phyloP scores from a whole-genome alignment of 2,113 vertebrate species.

The Lycocorax pyrrhopterus region DNA sequence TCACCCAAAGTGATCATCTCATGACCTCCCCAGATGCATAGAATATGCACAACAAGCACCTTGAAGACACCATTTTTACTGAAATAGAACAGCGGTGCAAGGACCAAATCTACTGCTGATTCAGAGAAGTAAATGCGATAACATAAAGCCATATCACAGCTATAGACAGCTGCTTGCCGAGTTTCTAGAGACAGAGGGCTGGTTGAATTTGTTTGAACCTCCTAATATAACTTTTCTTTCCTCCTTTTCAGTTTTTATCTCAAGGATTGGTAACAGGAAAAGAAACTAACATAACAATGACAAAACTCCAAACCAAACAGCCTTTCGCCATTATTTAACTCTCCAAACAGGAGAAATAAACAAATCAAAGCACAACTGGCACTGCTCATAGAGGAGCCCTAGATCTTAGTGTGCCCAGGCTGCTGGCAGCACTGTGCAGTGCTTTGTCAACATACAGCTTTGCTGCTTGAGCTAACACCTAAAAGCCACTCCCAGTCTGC shows the following conservation, averaged over 20 bases:
- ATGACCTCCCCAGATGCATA: not conserved
- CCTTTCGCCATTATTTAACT: not conserved
- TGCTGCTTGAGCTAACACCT: not conserved
- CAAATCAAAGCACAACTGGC: not conserved
- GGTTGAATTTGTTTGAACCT: not conserved
- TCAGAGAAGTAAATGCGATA: not conserved
- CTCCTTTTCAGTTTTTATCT: not conserved
- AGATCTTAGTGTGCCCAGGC: not conserved
- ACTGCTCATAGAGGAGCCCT: not conserved
- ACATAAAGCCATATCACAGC: not conserved
- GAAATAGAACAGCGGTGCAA: not conserved
- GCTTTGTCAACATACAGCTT: not conserved
- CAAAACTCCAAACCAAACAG: not conserved
- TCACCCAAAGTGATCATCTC: not conserved
- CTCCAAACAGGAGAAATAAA: not conserved
- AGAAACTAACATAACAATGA: not conserved
- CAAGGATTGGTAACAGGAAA: not conserved
- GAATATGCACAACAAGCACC: not conserved
- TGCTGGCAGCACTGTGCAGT: not conserved
- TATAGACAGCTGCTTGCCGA: not conserved
- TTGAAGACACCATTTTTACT: not conserved
- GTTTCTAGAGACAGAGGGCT: not conserved
- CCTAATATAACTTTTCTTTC: not conserved
- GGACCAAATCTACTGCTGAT: not conserved
- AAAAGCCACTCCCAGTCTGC: not conserved